Evolutionary conservation across 2,888 invertebrate genomes (phyloP), one percentile per base, ranked within the genome.

Genomic region (Sinelater perroti): DNA sequence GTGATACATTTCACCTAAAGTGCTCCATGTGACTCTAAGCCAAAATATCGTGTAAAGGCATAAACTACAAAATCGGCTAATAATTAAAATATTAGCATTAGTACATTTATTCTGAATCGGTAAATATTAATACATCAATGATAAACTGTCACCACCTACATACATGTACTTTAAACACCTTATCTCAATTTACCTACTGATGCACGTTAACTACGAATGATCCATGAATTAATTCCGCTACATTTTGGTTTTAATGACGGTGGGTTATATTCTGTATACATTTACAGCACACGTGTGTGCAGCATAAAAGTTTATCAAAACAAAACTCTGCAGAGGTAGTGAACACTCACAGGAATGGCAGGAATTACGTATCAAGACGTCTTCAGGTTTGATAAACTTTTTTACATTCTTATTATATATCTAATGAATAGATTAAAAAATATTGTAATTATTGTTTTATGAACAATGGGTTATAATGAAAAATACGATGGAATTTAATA

Each of bases 121-220:
- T 62, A 59, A 60, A 60, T 63, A 56, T 60, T 57, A 60, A 60
- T 63, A 62, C 62, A 62, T 50, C 47, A 45, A 57, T 46, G 46
- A 60, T 42, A 60, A 46, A 14, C 40, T 3, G 11, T 38, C 35
- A 55, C 60, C 60, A 60, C 56, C 54, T 54, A 54, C 17, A 13
- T 33, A 61, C 58, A 49, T 49, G 51, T 40, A 40, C 24, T 40
- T 40, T 21, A 8, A 24, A 40, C 40, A 40, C 24, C 24, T 38
- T 38, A 18, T 38, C 24, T 40, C 40, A 40, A 40, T 40, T 21
- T 40, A 20, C 8, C 20, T 38, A 35, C 5, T 30, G 11, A n/a
- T 6, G 30, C 11, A 30, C 2, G 13, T 11, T 38, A 40, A 40
- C 18, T 40, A 40, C 21, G 18, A 7, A 5, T 18, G 11, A 3